Conservation (phyloP, 2,113 vertebrate species). For the Pterocles gutturalis region DNA sequence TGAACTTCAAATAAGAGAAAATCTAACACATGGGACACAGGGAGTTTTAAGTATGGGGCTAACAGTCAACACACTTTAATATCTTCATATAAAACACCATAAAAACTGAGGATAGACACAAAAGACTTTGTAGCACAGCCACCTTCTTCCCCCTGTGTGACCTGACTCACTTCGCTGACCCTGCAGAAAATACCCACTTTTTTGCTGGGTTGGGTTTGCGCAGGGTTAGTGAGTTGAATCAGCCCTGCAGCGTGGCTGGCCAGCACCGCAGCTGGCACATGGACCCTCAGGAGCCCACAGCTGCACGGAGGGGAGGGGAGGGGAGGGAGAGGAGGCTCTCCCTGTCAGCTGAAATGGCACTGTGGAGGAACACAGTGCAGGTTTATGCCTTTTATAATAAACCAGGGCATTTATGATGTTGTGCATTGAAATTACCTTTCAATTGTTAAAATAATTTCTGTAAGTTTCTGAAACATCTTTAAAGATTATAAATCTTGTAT, state of each 20-base stretch:
- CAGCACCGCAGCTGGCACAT: neutral
- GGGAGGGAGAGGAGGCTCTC: neutral
- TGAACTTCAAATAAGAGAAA: neutral
- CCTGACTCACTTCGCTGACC: neutral
- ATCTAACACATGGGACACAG: neutral
- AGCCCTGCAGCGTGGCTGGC: neutral
- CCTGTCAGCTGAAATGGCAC: neutral
- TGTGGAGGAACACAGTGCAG: fast-evolving
- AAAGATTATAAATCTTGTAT: neutral
- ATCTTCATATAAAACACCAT: neutral
- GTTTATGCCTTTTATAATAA: neutral
- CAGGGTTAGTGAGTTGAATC: neutral
- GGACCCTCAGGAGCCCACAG: neutral
- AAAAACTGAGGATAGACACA: neutral
- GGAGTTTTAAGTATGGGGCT: neutral
- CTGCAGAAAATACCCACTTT: neutral
- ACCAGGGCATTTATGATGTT: neutral
- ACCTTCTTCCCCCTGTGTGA: neutral
- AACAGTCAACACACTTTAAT: neutral
- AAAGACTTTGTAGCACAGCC: neutral
- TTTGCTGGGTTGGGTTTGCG: neutral
- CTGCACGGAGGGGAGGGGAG: neutral
- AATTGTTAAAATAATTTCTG: neutral
- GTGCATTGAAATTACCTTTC: neutral
- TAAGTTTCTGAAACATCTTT: neutral